A percentile compares a stretch with the other conserved stretches of the same genome.
Evolutionary conservation across 2,888 invertebrate species (phyloP).

Genomic region (Cataglyphis rosenhaueri): DNA sequence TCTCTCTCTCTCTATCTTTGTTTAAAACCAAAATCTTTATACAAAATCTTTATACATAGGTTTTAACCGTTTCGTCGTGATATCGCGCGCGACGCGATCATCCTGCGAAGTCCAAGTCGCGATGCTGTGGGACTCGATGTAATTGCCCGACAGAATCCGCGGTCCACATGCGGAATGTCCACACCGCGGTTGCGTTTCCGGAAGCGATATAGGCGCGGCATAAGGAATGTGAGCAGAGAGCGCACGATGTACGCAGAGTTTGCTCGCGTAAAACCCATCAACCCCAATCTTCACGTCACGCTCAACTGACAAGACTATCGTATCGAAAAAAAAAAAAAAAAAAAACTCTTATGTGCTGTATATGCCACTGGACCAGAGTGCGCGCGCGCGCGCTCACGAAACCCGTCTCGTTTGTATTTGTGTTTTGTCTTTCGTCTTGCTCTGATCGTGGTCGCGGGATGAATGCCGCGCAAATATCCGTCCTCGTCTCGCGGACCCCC

Average conservation of each 20-base stretch:
- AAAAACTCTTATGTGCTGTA: slow-evolving; percentile 31
- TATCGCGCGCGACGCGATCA: background rate
- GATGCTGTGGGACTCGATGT: background rate
- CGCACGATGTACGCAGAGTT: background rate
- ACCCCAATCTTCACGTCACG: slow-evolving; percentile 24
- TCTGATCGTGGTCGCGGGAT: slow-evolving; percentile 72
- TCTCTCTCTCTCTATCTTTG: background rate
- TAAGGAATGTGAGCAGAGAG: background rate
- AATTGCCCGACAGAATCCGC: slow-evolving; percentile 29
- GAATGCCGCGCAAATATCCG: slow-evolving; percentile 73
- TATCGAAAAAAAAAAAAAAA: slow-evolving; percentile 31
- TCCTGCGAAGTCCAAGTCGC: background rate
- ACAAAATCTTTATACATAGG: background rate
- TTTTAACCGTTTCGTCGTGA: background rate
- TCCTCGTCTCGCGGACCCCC: slow-evolving; percentile 75
- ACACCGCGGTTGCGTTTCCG: slow-evolving; percentile 3
- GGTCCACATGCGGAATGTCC: background rate
- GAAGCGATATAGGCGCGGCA: slow-evolving; percentile 13
- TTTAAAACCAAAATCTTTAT: background rate
- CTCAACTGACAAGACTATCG: slow-evolving; percentile 25
- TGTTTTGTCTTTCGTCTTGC: slow-evolving; percentile 66
- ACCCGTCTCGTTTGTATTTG: slow-evolving; percentile 42
- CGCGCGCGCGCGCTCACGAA: slow-evolving; percentile 33
- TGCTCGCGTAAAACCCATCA: slow-evolving; percentile 23
- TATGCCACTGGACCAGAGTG: slow-evolving; percentile 12